Evolutionary conservation across 2,797 vertebrate species (phyloP).

Genomic region (Notolabrus celidotus): DNA sequence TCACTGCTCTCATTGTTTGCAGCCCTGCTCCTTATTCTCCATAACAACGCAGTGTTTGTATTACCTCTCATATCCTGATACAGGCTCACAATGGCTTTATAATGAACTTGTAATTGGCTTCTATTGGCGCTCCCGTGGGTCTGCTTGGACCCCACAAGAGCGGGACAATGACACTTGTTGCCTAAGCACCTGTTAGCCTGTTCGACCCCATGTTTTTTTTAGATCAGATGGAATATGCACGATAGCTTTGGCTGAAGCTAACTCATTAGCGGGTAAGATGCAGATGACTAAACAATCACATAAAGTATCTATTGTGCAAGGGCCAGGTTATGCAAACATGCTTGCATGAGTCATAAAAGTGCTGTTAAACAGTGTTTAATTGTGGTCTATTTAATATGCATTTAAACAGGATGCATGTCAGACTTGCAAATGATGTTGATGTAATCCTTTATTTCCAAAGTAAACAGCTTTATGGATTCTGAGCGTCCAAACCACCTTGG

Average conservation of each 20-base stretch:
- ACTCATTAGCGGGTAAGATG: constrained; percentile 13
- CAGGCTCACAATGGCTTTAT: constrained; percentile 1
- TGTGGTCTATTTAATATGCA: no score
- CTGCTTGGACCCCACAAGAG: constrained; percentile 15
- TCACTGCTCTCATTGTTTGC: neutral
- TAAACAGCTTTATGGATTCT: neutral
- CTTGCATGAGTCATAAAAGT: constrained; percentile 7
- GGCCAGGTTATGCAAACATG: neutral
- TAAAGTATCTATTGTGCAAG: constrained; percentile 6
- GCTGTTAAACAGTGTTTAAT: no score
- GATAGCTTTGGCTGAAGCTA: neutral
- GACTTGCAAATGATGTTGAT: no score
- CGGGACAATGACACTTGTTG: constrained; percentile 5
- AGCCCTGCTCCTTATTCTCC: constrained; percentile 11
- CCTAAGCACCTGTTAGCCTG: constrained; percentile 23
- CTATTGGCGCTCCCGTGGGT: constrained; percentile 4
- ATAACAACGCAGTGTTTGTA: constrained; percentile 24
- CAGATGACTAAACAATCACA: constrained; percentile 2
- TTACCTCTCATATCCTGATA: constrained; percentile 13
- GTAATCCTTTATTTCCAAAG: no score
- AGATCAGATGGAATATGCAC: constrained; percentile 29
- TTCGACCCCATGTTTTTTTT: constrained; percentile 10
- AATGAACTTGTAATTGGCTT: constrained; percentile 12
- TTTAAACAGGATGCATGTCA: no score
- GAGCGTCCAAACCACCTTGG: neutral